Evolutionary conservation across 2,888 invertebrate species (phyloP).

Genomic region (Steinernema carpocapsae): DNA sequence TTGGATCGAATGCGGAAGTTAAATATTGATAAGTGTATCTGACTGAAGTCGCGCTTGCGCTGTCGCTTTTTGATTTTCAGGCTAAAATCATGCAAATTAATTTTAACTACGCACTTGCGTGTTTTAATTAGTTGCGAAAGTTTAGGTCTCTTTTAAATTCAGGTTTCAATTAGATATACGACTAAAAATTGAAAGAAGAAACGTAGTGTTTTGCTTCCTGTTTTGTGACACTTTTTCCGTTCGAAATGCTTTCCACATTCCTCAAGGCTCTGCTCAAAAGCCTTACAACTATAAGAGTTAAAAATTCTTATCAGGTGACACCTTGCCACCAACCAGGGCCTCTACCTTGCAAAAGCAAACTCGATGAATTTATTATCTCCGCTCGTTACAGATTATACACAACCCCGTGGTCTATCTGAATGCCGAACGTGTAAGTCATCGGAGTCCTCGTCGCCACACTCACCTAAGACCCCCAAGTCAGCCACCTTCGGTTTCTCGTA

Average conservation of each 20-base stretch:
- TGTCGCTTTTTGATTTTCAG: too few species aligned
- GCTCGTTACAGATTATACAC: constrained; percentile 7
- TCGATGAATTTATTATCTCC: background rate
- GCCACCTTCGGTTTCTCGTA: background rate
- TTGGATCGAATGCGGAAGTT: too few species aligned
- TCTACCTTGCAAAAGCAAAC: background rate
- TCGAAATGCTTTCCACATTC: background rate
- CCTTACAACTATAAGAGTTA: too few species aligned
- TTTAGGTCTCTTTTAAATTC: too few species aligned
- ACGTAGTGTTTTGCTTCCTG: background rate
- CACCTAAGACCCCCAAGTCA: constrained; percentile 15
- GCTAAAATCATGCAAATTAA: too few species aligned
- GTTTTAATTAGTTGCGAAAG: too few species aligned
- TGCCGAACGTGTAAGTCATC: constrained; percentile 25
- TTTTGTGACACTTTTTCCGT: background rate
- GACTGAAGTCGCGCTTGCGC: too few species aligned
- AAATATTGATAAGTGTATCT: too few species aligned
- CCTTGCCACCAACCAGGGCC: background rate
- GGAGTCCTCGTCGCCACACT: constrained; percentile 7
- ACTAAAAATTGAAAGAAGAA: too few species aligned
- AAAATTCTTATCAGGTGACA: background rate
- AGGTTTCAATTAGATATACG: too few species aligned
- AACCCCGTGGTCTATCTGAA: constrained; percentile 29
- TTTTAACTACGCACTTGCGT: too few species aligned
- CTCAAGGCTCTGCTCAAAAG: background rate